These are phyloP conservation scores for Turnix velox DNA, from an alignment of 2,113 vertebrate genomes.

Conservation along the genomic window DNA sequence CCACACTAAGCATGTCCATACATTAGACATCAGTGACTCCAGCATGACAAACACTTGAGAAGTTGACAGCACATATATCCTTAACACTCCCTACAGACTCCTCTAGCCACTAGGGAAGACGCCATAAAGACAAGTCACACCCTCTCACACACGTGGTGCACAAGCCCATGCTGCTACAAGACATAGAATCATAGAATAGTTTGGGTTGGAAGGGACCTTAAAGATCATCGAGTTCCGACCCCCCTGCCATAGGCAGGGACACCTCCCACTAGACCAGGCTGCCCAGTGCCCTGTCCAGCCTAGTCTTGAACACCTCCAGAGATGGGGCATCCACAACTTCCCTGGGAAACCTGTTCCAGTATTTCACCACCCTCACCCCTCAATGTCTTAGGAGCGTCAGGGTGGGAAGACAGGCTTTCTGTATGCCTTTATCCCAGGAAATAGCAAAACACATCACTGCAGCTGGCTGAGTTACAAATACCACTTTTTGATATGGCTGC, in stretches of 20 bases:
- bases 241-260: too few relatives aligned
- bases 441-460: neutral
- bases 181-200: too few relatives aligned
- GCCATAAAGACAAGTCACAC: neutral
- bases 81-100: rapidly evolving
- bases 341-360: too few relatives aligned
- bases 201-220: too few relatives aligned
- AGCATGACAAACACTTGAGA: neutral
- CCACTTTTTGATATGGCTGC: neutral
- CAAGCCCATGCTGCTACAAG: neutral
- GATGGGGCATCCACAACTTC: too few relatives aligned
- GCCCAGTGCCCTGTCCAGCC: too few relatives aligned
- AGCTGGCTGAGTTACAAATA: neutral
- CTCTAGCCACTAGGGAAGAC: neutral
- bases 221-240: too few relatives aligned
- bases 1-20: neutral
- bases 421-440: neutral
- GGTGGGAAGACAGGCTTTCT: neutral
- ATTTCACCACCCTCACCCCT: neutral
- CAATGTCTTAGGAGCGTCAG: rapidly evolving
- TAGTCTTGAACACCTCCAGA: too few relatives aligned
- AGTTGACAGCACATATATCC: neutral
- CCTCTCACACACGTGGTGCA: rapidly evolving
- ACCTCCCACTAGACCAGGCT: too few relatives aligned
- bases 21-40: neutral